Base-by-base conservation (phyloP, 2,888 invertebrate species). In the Acanthosepion pharaonis region DNA sequence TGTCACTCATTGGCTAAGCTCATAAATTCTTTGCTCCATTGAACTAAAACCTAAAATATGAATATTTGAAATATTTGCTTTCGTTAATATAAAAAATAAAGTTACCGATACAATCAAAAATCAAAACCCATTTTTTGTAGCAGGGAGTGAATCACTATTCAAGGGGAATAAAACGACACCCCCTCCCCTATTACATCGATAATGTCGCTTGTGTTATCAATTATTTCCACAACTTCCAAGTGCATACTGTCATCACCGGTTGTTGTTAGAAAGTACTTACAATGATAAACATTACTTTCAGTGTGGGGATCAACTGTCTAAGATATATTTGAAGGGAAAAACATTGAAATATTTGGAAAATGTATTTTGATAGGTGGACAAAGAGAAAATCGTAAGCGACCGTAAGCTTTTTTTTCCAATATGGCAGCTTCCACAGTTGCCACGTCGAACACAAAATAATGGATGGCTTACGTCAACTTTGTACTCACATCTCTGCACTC, bases 391-490 rank as follows among this genome's bases (percentile, higher is more conserved):
- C 78, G 78, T 78, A 78, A 78, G 78, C 78, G 78, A 18, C n/a
- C n/a, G 33, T n/a, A 23, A 5, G 23, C 59, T n/a, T n/a, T 78
- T 78, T 78, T 78, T 78, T 78, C 78, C 78, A 78, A 78, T 78
- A 78, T 78, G 78, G 78, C 78, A 33, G 78, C 78, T 78, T 78
- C 78, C 78, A 78, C 78, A 15, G 78, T 78, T 78, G 78, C 78
- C 78, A 78, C 78, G 78, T 78, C 78, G 78, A 33, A 78, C 78
- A 78, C 78, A 78, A 78, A n/a, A 78, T 78, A 78, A 78, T 78
- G 78, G 78, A 78, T 78, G n/a, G n/a, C 78, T 78, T 78, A 78
- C 78, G 78, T 78, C 78, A n/a, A 78, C 78, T 78, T 78, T 78
- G 78, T 78, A 78, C 78, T 33, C n/a, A 18, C n/a, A 78, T 78